Conservation (phyloP, 2,797 vertebrate species). For the Champsocephalus esox region DNA sequence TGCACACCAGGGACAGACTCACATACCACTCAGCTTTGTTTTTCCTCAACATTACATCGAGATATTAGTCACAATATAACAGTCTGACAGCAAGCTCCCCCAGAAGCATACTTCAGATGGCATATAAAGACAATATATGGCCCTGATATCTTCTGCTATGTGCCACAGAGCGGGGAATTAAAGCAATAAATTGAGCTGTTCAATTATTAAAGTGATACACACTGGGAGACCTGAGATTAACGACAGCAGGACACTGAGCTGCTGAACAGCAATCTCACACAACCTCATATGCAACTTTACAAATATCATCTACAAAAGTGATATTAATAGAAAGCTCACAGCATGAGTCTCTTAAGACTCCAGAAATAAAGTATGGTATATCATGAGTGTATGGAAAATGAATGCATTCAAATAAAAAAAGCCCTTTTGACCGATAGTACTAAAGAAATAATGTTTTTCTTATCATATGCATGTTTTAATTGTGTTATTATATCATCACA, state of each 20-base stretch:
- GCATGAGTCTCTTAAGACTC: slow-evolving; percentile 15
- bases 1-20: slow-evolving; percentile 52
- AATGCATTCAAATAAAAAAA: slow-evolving; percentile 44
- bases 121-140: slow-evolving; percentile 81
- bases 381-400: slow-evolving; percentile 49
- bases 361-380: slow-evolving; percentile 21
- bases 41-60: slow-evolving; percentile 79
- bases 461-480: slow-evolving; percentile 50
- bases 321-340: slow-evolving; percentile 26
- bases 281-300: slow-evolving; percentile 20
- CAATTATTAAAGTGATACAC: slow-evolving; percentile 84
- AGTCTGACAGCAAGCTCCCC: slow-evolving; percentile 72
- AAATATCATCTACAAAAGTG: slow-evolving; percentile 38
- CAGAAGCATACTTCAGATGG: slow-evolving; percentile 75
- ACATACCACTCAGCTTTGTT: slow-evolving; percentile 59
- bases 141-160: slow-evolving; percentile 72
- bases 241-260: slow-evolving; percentile 25
- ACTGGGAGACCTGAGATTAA: slow-evolving; percentile 70
- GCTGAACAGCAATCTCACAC: slow-evolving; percentile 50
- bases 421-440: slow-evolving; percentile 26
- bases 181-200: slow-evolving; percentile 84
- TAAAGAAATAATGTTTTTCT: slow-evolving; percentile 39
- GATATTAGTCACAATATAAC: slow-evolving; percentile 85
- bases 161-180: slow-evolving; percentile 73
- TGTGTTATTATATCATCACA: slow-evolving; percentile 65